A percentile compares a stretch with the other conserved stretches of the same genome.
phyloP scores from a whole-genome alignment of 2,797 vertebrate genomes.

The Sebastolobus alascanus region DNA sequence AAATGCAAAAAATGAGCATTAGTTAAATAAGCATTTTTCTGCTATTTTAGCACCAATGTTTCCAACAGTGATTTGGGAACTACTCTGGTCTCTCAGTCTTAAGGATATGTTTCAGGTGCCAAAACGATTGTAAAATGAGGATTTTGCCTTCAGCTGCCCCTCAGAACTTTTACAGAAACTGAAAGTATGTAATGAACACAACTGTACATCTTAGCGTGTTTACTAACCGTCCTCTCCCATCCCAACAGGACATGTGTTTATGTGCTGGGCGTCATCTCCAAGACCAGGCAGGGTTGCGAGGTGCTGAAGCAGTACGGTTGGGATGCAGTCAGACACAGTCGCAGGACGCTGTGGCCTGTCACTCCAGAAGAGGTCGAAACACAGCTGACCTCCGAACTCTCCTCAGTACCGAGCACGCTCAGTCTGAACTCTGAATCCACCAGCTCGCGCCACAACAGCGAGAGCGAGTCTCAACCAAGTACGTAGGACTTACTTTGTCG shows the following conservation, averaged over 20 bases:
- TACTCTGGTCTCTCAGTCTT: neutral
- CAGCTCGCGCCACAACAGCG: slow-evolving; percentile 97
- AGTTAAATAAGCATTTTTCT: neutral
- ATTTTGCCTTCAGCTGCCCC: neutral
- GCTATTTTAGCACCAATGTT: neutral
- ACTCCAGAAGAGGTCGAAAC: slow-evolving; percentile 96
- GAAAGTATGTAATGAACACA: neutral
- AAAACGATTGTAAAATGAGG: neutral
- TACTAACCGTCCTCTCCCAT: neutral
- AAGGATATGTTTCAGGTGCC: neutral
- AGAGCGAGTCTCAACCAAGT: slow-evolving; percentile 98
- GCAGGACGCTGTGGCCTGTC: slow-evolving; percentile 95
- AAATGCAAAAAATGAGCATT: neutral
- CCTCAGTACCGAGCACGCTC: slow-evolving; percentile 95
- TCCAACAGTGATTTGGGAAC: neutral
- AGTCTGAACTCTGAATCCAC: slow-evolving; percentile 98
- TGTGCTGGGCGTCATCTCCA: slow-evolving; percentile 94
- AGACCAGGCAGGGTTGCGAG: slow-evolving; percentile 97
- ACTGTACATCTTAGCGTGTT: neutral
- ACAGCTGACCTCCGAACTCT: slow-evolving; percentile 90
- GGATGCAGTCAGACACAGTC: slow-evolving; percentile 97
- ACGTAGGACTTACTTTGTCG: slow-evolving; percentile 63
- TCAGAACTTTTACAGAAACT: neutral
- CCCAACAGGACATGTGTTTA: slow-evolving; percentile 82
- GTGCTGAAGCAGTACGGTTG: slow-evolving; percentile 95